phyloP scores from a whole-genome alignment of 1,140 invertebrate species.

The Cyclina sinensis region DNA sequence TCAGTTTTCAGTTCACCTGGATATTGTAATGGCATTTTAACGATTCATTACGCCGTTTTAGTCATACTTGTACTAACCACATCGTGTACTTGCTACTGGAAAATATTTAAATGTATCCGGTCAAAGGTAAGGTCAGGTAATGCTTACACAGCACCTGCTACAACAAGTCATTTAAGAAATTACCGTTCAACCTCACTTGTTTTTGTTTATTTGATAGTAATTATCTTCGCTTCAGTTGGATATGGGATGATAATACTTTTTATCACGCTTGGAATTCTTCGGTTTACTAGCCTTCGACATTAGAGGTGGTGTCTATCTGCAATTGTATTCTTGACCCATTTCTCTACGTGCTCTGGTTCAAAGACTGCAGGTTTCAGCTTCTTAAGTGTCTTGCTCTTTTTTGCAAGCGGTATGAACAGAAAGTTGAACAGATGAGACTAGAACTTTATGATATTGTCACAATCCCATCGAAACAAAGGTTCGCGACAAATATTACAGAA shows the following conservation, averaged over 20 bases:
- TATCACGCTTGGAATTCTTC: neutral
- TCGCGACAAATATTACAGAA: no score
- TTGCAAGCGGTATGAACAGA: neutral
- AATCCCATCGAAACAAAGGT: no score
- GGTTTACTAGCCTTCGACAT: neutral
- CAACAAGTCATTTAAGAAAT: neutral
- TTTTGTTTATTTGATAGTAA: neutral
- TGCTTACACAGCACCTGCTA: neutral
- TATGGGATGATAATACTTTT: neutral
- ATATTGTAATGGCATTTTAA: neutral
- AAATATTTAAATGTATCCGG: neutral
- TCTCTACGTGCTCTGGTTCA: constrained; percentile 41
- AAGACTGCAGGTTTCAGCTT: constrained; percentile 17
- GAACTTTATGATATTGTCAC: constrained; percentile 34
- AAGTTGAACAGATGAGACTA: constrained; percentile 34
- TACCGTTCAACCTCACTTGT: neutral
- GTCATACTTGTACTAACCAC: neutral
- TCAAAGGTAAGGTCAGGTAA: neutral
- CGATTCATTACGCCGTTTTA: neutral
- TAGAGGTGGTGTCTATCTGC: neutral
- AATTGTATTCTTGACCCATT: constrained; percentile 27
- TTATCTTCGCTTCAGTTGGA: neutral
- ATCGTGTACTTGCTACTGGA: neutral
- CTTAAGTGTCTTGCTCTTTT: neutral
- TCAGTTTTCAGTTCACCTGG: neutral